Base-by-base conservation (phyloP, 2,888 invertebrate species). In the Volucella inflata region DNA sequence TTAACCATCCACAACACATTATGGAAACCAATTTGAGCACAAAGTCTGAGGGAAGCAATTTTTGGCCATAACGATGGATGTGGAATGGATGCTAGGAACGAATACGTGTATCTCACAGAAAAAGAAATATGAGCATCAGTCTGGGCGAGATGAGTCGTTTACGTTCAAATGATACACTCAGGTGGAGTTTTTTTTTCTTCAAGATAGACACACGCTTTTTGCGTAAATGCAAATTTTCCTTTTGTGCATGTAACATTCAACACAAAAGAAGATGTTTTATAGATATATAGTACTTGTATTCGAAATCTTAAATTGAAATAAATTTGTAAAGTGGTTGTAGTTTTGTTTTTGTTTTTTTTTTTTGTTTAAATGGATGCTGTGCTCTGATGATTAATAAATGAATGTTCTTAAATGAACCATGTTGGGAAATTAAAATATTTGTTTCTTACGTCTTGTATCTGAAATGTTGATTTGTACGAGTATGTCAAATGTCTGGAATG, bases 61-160 rank as follows among this genome's bases (percentile, higher is more conserved):
- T 36, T 46, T 71, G 40, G 11, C 16, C 38, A 6, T 14, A 30
- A 59, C 36, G 21, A 16, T 14, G 46, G 36, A 14, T 14, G 4
- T 9, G 48, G 48, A 14, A 48, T n/a, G 2, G 48, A 14, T 9
- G n/a, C 48, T 10, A 60, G 59, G 14, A 30, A 14, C 16, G n/a
- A 16, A 16, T 50, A 16, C 8, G n/a, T 50, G 50, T 50, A 16
- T 16, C 8, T n/a, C 16, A 62, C 53, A 68, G 59, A 53, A 68
- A 62, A 67, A 50, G 57, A 79, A 70, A 48, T 84, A 75, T 74
- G 64, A 83, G 51, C 65, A 67, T 70, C 79, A 65, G 84, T 80
- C 75, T 84, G 75, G 50, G 16, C 38, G 55, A 46, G 79, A 75
- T 17, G 60, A 75, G 75, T 50, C 55, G 75, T 84, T 80, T 55